Percentiles rank a stretch among this genome's conserved stretches.
These are phyloP conservation scores for Corythucha ciliata DNA, from an alignment of 2,888 invertebrate species.

Conservation along the genomic window DNA sequence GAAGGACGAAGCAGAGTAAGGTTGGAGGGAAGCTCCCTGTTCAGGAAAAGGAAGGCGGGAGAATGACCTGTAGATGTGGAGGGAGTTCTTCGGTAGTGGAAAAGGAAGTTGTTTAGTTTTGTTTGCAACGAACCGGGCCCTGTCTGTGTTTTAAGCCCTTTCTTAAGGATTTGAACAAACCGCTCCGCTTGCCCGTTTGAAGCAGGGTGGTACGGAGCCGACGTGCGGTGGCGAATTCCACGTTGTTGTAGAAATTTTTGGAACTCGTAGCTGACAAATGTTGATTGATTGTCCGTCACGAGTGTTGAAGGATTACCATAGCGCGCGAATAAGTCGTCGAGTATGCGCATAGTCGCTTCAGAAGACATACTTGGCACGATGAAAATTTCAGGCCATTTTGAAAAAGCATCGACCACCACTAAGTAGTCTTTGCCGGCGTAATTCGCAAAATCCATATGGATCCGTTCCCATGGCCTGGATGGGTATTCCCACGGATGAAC, in stretches of 20 bases:
- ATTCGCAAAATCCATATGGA: constrained; percentile 12
- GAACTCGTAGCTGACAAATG: constrained; percentile 10
- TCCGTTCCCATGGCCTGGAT: constrained; percentile 9
- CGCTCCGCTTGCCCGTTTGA: constrained; percentile 18
- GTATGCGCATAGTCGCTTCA: constrained; percentile 2
- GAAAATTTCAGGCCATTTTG: constrained; percentile 13
- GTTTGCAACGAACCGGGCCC: constrained; percentile 4
- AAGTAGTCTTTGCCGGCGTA: constrained; percentile 10
- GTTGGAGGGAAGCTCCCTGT: constrained; percentile 10
- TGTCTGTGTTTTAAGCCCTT: background rate
- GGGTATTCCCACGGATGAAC: constrained; percentile 18
- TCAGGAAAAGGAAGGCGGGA: constrained; percentile 5
- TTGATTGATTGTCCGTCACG: constrained; percentile 15
- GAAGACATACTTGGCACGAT: constrained; percentile 5
- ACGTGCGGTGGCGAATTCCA: constrained; percentile 8
- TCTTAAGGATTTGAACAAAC: constrained; percentile 4
- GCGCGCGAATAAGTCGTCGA: constrained; percentile 10
- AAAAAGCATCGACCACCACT: constrained; percentile 10
- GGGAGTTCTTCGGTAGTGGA: constrained; percentile 4
- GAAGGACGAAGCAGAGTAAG: too few species aligned
- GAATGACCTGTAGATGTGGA: constrained; percentile 14
- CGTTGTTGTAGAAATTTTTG: constrained; percentile 1
- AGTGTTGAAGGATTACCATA: constrained; percentile 16
- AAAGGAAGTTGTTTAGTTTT: constrained; percentile 9
- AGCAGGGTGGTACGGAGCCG: constrained; percentile 22